A percentile compares a stretch with the other conserved stretches of the same genome.
Evolutionary conservation across 1,140 invertebrate species (phyloP).

Genomic region (Onthophagus taurus): DNA sequence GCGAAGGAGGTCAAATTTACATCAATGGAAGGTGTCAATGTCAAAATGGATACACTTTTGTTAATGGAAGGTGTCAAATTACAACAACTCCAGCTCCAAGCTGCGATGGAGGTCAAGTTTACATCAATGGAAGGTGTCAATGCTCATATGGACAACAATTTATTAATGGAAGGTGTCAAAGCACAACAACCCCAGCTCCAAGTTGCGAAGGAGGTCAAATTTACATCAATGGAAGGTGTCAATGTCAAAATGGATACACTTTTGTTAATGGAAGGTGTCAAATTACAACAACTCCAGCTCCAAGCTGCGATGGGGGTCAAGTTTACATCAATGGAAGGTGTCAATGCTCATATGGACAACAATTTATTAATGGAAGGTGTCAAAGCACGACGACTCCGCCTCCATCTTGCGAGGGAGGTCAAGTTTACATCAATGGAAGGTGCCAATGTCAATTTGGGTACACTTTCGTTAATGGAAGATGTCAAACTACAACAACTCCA

Average conservation of each 20-base stretch:
- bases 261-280: too few relatives aligned
- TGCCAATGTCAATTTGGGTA: slow-evolving; percentile 1
- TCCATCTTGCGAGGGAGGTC: neutral
- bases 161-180: neutral
- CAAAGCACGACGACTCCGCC: slow-evolving; percentile 1
- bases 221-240: slow-evolving; percentile 1
- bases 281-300: too few relatives aligned
- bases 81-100: neutral
- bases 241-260: neutral
- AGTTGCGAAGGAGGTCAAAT: neutral
- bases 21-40: too few relatives aligned
- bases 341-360: neutral
- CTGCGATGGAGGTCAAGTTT: neutral
- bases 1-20: too few relatives aligned
- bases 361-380: slow-evolving; percentile 6
- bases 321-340: neutral
- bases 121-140: slow-evolving; percentile 2
- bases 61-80: neutral
- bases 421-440: slow-evolving; percentile 1
- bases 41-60: too few relatives aligned
- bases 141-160: neutral
- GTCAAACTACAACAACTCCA: neutral
- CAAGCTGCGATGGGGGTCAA: neutral
- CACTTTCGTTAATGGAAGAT: slow-evolving; percentile 4
- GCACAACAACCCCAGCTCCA: neutral